Conservation (phyloP, 1,140 invertebrate species). For the Coelopa frigida region DNA sequence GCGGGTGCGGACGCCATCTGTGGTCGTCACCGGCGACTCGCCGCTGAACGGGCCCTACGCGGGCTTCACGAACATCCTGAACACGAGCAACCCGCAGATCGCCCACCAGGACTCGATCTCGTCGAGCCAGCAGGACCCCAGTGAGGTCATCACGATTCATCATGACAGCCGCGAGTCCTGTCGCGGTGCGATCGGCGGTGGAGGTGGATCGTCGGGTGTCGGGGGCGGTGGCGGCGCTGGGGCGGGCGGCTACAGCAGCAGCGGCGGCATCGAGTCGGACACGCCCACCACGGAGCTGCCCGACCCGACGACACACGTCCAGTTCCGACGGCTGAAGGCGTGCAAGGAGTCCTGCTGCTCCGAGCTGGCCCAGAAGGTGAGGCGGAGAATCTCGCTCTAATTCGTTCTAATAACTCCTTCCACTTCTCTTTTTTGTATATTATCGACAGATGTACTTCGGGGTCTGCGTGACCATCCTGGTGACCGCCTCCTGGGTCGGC, state of each 20-base stretch:
- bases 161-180: slow-evolving; percentile 23
- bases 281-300: slow-evolving; percentile 31
- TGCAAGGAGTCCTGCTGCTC: slow-evolving; percentile 63
- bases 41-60: slow-evolving; percentile 49
- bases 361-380: slow-evolving; percentile 60
- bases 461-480: slow-evolving; percentile 72
- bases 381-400: background rate
- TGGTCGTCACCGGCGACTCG: slow-evolving; percentile 61
- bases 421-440: background rate
- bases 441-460: slow-evolving; percentile 83
- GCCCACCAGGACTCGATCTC: slow-evolving; percentile 52
- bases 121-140: slow-evolving; percentile 50
- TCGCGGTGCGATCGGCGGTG: slow-evolving; percentile 3
- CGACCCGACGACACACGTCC: slow-evolving; percentile 28
- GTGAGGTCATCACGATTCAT: slow-evolving; percentile 39
- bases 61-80: slow-evolving; percentile 42
- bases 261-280: slow-evolving; percentile 12
- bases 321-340: slow-evolving; percentile 38
- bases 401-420: background rate
- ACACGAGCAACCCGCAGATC: slow-evolving; percentile 44
- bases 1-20: slow-evolving; percentile 60
- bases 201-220: background rate
- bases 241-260: slow-evolving; percentile 5
- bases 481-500: slow-evolving; percentile 82
- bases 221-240: slow-evolving; percentile 13